Evolutionary conservation across 2,797 vertebrate species (phyloP).

Genomic region (Phrynocephalus guinanensis): DNA sequence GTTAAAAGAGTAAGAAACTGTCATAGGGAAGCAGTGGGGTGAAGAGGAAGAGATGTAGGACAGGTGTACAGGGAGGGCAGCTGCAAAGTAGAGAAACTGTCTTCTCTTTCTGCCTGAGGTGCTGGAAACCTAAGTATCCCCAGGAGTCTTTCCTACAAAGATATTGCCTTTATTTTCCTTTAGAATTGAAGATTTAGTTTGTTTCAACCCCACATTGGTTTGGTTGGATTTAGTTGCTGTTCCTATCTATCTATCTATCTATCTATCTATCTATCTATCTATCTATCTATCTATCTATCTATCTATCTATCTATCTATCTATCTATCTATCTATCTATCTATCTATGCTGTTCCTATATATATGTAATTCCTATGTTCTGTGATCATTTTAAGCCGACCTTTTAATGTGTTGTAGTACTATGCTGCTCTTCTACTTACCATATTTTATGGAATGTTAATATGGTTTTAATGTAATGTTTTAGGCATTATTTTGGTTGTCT

Average conservation of each 20-base stretch:
- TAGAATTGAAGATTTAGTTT: not conserved
- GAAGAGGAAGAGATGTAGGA: too few species aligned
- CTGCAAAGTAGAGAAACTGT: too few species aligned
- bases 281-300: too few species aligned
- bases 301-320: too few species aligned
- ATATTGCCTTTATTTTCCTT: not conserved
- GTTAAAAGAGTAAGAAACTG: not conserved
- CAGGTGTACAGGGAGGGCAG: too few species aligned
- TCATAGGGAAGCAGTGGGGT: too few species aligned
- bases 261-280: too few species aligned
- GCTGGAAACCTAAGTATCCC: not conserved
- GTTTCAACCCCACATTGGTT: not conserved
- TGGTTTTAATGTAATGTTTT: not conserved
- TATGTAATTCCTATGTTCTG: not conserved
- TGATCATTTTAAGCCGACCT: not conserved
- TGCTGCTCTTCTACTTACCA: not conserved
- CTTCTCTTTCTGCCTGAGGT: too few species aligned
- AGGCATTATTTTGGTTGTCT: not conserved
- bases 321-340: too few species aligned
- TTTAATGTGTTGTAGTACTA: not conserved
- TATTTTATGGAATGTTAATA: not conserved
- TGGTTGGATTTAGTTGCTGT: not conserved
- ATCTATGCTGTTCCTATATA: not conserved
- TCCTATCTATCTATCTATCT: too few species aligned
- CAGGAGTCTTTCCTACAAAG: too few species aligned